These are phyloP conservation scores for Ambastaia sidthimunki DNA, from an alignment of 2,797 vertebrate species.

Conservation along the genomic window DNA sequence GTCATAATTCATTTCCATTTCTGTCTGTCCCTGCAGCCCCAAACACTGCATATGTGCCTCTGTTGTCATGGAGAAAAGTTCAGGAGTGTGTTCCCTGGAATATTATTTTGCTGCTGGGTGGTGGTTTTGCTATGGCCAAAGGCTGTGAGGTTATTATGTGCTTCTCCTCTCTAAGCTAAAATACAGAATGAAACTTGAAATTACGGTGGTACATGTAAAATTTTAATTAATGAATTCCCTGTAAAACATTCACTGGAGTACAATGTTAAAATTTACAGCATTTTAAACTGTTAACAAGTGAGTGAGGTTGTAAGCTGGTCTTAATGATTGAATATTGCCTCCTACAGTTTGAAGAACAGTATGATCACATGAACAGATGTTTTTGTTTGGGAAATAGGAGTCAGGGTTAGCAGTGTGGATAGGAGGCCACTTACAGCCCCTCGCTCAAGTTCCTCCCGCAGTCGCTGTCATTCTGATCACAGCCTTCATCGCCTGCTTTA, in stretches of 20 bases:
- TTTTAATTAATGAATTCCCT: neutral
- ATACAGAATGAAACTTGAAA: neutral
- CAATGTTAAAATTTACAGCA: neutral
- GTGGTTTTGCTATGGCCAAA: slow-evolving; percentile 97
- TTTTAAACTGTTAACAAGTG: neutral
- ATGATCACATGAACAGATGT: neutral
- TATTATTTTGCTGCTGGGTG: slow-evolving; percentile 92
- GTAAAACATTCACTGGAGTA: neutral
- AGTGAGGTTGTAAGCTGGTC: neutral
- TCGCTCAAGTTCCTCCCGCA: slow-evolving; percentile 83
- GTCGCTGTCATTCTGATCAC: slow-evolving; percentile 90
- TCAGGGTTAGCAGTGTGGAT: slow-evolving; percentile 93
- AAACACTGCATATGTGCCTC: slow-evolving; percentile 84
- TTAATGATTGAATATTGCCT: neutral
- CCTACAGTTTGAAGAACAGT: neutral
- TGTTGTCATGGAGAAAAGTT: slow-evolving; percentile 92
- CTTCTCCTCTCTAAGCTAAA: neutral
- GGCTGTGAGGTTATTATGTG: slow-evolving; percentile 81
- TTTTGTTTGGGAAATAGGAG: slow-evolving; percentile 76
- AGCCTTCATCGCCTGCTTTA: slow-evolving; percentile 88
- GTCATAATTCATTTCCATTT: neutral
- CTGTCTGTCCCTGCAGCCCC: slow-evolving; percentile 73
- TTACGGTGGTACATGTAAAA: neutral
- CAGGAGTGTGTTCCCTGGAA: slow-evolving; percentile 95
- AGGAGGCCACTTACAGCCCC: slow-evolving; percentile 86